Evolutionary conservation across 2,113 vertebrate species (phyloP).

Genomic region (Prinia subflava): DNA sequence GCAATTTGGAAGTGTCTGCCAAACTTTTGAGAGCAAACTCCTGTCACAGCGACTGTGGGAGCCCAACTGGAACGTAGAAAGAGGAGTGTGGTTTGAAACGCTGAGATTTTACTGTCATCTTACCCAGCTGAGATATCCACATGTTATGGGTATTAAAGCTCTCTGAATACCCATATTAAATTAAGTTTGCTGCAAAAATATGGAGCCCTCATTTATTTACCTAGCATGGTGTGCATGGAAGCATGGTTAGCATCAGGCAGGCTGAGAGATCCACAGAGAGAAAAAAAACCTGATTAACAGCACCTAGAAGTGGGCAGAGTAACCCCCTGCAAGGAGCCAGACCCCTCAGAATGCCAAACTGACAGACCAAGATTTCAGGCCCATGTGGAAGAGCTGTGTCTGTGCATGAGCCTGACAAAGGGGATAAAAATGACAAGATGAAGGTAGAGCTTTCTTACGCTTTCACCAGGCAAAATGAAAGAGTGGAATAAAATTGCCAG

Average conservation of each 20-base stretch:
- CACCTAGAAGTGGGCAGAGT: not conserved
- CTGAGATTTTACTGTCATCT: not conserved
- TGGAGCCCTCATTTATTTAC: not conserved
- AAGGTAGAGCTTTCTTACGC: not conserved
- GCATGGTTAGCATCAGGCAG: not conserved
- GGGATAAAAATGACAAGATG: not conserved
- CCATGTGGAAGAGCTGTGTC: not conserved
- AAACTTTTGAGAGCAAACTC: not conserved
- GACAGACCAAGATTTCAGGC: not conserved
- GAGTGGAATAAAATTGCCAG: not conserved
- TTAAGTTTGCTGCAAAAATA: not conserved
- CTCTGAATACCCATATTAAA: not conserved
- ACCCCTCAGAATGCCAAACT: not conserved
- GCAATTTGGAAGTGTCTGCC: not conserved
- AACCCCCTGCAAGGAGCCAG: not conserved
- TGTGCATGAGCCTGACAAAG: not conserved
- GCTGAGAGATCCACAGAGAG: not conserved
- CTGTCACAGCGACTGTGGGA: not conserved
- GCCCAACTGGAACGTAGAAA: not conserved
- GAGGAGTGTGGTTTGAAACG: not conserved
- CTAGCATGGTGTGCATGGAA: not conserved
- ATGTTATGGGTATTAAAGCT: not conserved
- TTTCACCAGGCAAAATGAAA: not conserved
- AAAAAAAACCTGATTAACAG: not conserved
- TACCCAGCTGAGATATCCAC: not conserved